These are phyloP conservation scores for Hydropotes inermis DNA, from an alignment of 2,113 vertebrate species.

Conservation along the genomic window DNA sequence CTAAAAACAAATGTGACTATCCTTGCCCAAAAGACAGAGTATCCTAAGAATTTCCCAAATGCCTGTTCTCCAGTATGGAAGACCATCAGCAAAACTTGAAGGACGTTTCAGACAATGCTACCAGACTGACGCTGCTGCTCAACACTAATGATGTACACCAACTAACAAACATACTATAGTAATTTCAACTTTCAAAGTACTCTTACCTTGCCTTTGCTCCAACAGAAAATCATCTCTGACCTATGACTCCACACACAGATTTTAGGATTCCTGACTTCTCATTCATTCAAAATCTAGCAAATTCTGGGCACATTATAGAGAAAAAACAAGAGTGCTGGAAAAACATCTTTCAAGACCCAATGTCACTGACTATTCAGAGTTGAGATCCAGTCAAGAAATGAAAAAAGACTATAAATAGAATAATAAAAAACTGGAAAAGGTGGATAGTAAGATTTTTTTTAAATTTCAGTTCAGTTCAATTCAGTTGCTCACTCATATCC, in stretches of 20 bases:
- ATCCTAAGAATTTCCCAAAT: not conserved
- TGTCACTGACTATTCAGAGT: not conserved
- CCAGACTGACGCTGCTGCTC: not conserved
- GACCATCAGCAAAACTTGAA: not conserved
- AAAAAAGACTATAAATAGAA: not conserved
- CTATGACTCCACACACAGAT: not conserved
- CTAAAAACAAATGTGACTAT: not conserved
- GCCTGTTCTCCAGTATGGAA: not conserved
- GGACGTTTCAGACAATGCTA: not conserved
- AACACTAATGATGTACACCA: not conserved
- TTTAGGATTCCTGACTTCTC: not conserved
- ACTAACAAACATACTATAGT: not conserved
- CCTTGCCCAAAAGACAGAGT: not conserved
- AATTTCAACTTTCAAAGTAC: not conserved
- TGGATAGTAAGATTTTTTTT: not conserved
- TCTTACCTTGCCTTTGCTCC: not conserved
- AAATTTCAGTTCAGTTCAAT: not conserved
- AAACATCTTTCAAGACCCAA: not conserved
- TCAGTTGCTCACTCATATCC: not conserved
- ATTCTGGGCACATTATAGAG: not conserved
- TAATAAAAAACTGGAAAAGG: not conserved
- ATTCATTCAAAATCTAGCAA: constrained; percentile 10
- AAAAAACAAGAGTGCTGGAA: not conserved
- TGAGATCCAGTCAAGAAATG: not conserved
- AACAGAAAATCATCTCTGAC: not conserved